Evolutionary conservation across 2,888 invertebrate species (phyloP).

Genomic region (Plagiodera versicolora): DNA sequence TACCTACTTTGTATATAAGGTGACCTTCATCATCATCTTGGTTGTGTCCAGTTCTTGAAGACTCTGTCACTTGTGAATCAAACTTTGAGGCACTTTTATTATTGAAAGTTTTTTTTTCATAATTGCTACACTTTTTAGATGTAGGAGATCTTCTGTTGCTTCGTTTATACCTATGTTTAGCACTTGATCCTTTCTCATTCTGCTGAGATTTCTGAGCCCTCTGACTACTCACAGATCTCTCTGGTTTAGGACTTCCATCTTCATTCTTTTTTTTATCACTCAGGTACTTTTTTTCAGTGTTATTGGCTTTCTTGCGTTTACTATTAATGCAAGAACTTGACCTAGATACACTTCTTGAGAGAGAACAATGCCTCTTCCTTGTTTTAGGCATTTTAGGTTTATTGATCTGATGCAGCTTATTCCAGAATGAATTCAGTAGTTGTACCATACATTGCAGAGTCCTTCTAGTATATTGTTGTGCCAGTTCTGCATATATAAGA

Average conservation of each 20-base stretch:
- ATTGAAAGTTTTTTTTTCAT: conserved; percentile 11
- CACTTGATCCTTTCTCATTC: conserved; percentile 75
- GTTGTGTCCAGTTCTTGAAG: conserved; percentile 87
- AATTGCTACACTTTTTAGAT: conserved; percentile 68
- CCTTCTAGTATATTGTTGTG: conserved; percentile 69
- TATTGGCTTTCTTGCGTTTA: conserved; percentile 67
- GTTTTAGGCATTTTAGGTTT: conserved; percentile 70
- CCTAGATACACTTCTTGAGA: conserved; percentile 65
- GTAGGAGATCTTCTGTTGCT: conserved; percentile 83
- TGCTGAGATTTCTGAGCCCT: conserved; percentile 63
- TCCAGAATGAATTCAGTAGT: conserved; percentile 35
- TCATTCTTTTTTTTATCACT: conserved; percentile 73
- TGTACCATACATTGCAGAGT: conserved; percentile 64
- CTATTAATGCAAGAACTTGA: conserved; percentile 55
- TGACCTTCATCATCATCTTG: conserved; percentile 99
- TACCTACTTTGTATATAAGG: conserved; percentile 98
- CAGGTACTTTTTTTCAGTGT: conserved; percentile 69
- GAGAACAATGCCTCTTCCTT: conserved; percentile 76
- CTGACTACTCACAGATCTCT: conserved; percentile 64
- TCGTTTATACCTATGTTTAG: conserved; percentile 81
- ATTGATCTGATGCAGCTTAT: conserved; percentile 8
- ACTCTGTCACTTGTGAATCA: conserved; percentile 58
- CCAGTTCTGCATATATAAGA: conserved; percentile 65
- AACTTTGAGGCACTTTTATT: conserved; percentile 11
- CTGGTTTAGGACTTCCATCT: conserved; percentile 61